Evolutionary conservation across 1,140 invertebrate genomes (phyloP).

Genomic region (Drosophila melanica): DNA sequence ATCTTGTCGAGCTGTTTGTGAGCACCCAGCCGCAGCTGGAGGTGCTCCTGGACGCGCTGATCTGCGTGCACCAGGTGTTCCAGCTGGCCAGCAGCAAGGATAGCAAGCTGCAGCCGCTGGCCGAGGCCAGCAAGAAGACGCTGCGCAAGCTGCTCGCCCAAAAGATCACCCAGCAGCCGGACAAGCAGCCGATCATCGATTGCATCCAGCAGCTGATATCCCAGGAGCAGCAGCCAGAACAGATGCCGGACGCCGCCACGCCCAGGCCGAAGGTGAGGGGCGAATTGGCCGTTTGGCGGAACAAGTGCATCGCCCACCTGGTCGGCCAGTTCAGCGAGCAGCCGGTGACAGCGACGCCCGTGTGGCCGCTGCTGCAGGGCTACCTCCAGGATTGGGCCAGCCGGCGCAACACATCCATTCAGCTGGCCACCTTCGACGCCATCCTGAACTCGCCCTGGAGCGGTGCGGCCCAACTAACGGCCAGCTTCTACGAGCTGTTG

Average conservation of each 20-base stretch:
- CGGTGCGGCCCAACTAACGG: conserved; percentile 28
- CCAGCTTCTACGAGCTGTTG: conserved; percentile 17
- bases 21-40: conserved; percentile 34
- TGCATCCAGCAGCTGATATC: conserved; percentile 40
- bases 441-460: conserved; percentile 43
- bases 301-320: conserved; percentile 56
- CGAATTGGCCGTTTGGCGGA: conserved; percentile 27
- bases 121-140: conserved; percentile 50
- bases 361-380: conserved; percentile 39
- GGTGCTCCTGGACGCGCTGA: conserved; percentile 36
- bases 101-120: conserved; percentile 36
- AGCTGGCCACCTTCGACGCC: conserved; percentile 47
- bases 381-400: conserved; percentile 39
- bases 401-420: conserved; percentile 24
- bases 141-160: conserved; percentile 38
- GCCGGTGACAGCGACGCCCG: neutral
- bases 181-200: conserved; percentile 32
- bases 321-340: conserved; percentile 31
- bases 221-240: conserved; percentile 2
- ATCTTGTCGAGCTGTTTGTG: conserved; percentile 50
- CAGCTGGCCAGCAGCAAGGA: conserved; percentile 1
- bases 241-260: neutral
- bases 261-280: conserved; percentile 20
- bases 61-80: conserved; percentile 38
- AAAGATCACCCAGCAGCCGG: conserved; percentile 8